A percentile compares a stretch with the other conserved stretches of the same genome.
These are phyloP conservation scores for Actinernus sp. DNA, from an alignment of 92 coral and sea anemone genomes.

Conservation along the genomic window DNA sequence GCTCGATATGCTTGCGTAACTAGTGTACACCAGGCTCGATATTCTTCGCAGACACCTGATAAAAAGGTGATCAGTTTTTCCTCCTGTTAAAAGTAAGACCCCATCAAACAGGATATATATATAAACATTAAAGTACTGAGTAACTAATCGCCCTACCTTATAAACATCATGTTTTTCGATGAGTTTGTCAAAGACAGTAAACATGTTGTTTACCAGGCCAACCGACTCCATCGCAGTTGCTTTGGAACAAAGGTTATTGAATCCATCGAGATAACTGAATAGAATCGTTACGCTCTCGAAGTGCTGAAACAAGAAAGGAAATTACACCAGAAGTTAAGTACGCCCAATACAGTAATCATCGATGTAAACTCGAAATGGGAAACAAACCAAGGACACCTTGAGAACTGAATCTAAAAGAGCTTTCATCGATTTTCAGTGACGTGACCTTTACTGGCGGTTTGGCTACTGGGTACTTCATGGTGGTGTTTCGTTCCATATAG, in stretches of 20 bases:
- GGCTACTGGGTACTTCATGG: too few relatives aligned
- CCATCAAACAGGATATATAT: not conserved
- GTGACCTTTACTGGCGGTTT: too few relatives aligned
- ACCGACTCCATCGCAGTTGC: slow-evolving; percentile 73
- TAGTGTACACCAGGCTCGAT: too few relatives aligned
- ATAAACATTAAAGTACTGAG: too few relatives aligned
- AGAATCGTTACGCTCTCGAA: slow-evolving; percentile 83
- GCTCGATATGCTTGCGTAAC: too few relatives aligned
- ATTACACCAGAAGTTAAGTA: too few relatives aligned
- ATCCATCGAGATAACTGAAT: slow-evolving; percentile 85
- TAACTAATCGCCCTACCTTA: slow-evolving; percentile 51
- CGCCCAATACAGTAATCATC: too few relatives aligned
- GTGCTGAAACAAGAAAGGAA: slow-evolving; percentile 51
- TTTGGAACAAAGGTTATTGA: slow-evolving; percentile 62
- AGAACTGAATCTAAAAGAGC: too few relatives aligned
- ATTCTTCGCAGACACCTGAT: not conserved
- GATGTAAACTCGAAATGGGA: too few relatives aligned
- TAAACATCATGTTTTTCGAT: slow-evolving; percentile 81
- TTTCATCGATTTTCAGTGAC: too few relatives aligned
- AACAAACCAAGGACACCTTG: too few relatives aligned
- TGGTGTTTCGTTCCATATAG: too few relatives aligned
- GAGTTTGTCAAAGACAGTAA: slow-evolving; percentile 68
- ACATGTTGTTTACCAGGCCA: slow-evolving; percentile 70
- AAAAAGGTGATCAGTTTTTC: not conserved
- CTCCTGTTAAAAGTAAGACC: not conserved